Evolutionary conservation across 2,888 invertebrate species (phyloP).

Genomic region (Caenorhabditis angaria): DNA sequence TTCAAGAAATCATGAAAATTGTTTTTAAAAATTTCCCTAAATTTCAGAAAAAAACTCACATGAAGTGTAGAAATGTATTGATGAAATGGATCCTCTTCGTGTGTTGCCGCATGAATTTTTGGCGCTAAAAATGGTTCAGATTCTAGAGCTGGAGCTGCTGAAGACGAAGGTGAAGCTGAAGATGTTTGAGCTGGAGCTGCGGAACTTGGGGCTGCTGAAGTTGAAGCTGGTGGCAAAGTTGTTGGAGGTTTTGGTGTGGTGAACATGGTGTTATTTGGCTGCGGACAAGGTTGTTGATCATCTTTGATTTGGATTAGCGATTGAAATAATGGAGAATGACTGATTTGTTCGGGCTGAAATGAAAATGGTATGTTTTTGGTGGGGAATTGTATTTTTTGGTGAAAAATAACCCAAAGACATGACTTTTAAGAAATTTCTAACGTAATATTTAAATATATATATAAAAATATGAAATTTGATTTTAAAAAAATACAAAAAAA

Average conservation of each 20-base stretch:
- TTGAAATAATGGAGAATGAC: neutral
- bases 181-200: slow-evolving; percentile 5
- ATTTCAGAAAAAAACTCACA: slow-evolving; percentile 18
- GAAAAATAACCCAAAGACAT: too few species aligned
- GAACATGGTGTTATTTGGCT: slow-evolving; percentile 48
- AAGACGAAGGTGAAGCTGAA: neutral
- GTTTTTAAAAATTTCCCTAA: too few species aligned
- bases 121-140: neutral
- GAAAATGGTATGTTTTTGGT: neutral
- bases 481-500: too few species aligned
- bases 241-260: slow-evolving; percentile 16
- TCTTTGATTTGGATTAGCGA: slow-evolving; percentile 24
- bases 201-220: neutral
- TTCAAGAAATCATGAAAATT: too few species aligned
- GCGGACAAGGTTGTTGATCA: slow-evolving; percentile 40
- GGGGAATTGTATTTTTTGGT: neutral
- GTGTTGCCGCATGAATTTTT: slow-evolving; percentile 14
- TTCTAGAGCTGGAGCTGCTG: slow-evolving; percentile 7
- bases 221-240: neutral
- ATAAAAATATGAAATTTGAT: too few species aligned
- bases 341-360: neutral
- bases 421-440: too few species aligned
- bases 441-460: too few species aligned
- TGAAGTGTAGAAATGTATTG: slow-evolving; percentile 37
- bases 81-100: slow-evolving; percentile 28